A percentile compares a stretch with the other conserved stretches of the same genome.
Evolutionary conservation across 2,888 invertebrate species (phyloP).

Genomic region (Plebejus anna): DNA sequence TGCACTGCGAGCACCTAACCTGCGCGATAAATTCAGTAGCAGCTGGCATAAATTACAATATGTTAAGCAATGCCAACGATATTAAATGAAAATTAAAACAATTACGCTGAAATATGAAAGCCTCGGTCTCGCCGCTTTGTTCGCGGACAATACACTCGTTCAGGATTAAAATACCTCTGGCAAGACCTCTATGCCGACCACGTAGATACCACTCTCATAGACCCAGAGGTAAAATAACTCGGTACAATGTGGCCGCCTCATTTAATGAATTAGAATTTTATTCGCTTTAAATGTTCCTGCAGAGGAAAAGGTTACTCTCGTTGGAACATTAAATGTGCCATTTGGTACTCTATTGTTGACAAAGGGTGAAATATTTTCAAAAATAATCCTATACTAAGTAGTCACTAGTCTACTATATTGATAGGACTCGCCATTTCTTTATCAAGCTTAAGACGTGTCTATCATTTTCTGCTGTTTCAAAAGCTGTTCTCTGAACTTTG

Average conservation of each 20-base stretch:
- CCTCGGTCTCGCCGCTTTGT: neutral
- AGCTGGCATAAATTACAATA: conserved; percentile 18
- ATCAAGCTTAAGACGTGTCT: too few species aligned
- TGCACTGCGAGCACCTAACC: neutral
- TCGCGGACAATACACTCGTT: neutral
- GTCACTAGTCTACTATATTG: too few species aligned
- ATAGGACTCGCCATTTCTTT: neutral
- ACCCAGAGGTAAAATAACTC: neutral
- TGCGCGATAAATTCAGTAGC: neutral
- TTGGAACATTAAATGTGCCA: neutral
- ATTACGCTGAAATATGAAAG: conserved; percentile 10
- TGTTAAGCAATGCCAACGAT: neutral
- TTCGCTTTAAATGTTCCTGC: neutral
- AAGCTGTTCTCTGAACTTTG: neutral
- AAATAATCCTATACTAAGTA: too few species aligned
- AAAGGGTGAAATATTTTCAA: too few species aligned
- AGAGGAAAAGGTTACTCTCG: neutral
- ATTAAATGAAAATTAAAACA: conserved; percentile 20
- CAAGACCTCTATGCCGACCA: neutral
- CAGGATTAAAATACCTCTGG: neutral
- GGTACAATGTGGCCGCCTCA: neutral
- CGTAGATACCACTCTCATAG: neutral
- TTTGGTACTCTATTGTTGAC: neutral
- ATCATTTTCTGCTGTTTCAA: neutral
- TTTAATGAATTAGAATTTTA: neutral